A percentile compares a stretch with the other conserved stretches of the same genome.
Evolutionary conservation across 2,797 vertebrate species (phyloP).

Genomic region (Centropyge bicolor): DNA sequence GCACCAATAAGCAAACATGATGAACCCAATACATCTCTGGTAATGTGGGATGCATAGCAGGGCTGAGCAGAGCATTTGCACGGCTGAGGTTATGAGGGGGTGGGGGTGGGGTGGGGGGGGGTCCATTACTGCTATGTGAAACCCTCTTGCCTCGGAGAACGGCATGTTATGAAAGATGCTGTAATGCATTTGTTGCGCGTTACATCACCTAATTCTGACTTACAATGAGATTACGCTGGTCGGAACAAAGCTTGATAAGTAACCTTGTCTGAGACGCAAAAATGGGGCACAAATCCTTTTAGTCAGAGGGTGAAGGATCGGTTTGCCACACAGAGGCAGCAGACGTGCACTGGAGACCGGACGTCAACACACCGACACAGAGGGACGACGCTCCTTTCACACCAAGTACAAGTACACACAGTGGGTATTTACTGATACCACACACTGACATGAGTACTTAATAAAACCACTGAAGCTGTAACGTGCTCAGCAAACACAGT

Average conservation of each 20-base stretch:
- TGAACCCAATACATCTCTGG: conserved; percentile 30
- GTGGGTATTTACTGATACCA: too few species aligned
- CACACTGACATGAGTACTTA: too few species aligned
- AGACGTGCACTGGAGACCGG: conserved; percentile 25
- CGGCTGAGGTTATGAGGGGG: conserved; percentile 34
- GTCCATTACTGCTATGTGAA: conserved; percentile 63
- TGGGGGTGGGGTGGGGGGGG: neutral
- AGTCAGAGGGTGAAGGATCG: conserved; percentile 68
- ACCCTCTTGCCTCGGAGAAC: conserved; percentile 54
- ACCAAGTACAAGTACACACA: too few species aligned
- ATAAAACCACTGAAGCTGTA: too few species aligned
- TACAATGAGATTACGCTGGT: conserved; percentile 77
- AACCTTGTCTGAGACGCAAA: conserved; percentile 78
- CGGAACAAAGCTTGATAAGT: conserved; percentile 78
- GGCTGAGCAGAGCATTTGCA: conserved; percentile 21
- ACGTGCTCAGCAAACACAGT: too few species aligned
- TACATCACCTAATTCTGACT: conserved; percentile 81
- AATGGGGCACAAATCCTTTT: conserved; percentile 80
- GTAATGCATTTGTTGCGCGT: conserved; percentile 77
- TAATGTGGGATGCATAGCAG: conserved; percentile 38
- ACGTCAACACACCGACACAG: conserved; percentile 1
- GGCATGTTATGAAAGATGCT: conserved; percentile 73
- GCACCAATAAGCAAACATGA: conserved; percentile 37
- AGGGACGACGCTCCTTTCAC: too few species aligned
- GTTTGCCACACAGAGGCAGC: conserved; percentile 53